Evolutionary conservation across 1,140 invertebrate species (phyloP), one percentile per base, ranked within the genome.

Genomic region (Drosophila leontia): DNA sequence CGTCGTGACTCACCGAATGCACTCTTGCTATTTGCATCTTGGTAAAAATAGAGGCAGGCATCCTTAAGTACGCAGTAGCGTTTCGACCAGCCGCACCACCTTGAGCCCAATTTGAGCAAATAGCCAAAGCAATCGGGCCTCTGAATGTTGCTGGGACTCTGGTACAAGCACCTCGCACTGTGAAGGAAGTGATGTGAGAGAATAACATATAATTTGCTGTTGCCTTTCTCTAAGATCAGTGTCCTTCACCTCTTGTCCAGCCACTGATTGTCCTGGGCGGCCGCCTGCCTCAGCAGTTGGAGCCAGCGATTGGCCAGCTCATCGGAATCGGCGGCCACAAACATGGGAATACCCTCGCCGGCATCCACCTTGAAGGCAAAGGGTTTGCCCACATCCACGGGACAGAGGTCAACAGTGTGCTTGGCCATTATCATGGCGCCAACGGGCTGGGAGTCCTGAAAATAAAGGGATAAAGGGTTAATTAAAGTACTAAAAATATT

Each of bases 51-150:
- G 12, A 99, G 94, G 82, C 97, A 98, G 48, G 98, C 98, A 93
- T 99, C 98, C 93, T 99, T 99, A 7, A 99, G 94, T 23, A 99
- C 96, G 94, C 98, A 99, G 94, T 98, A 99, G 48, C 98, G 95
- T 82, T 96, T 96, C 65, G 96, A 96, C 98, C 98, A 99, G 51
- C 94, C 96, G 93, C 96, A 97, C 95, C 94, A 96, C 92, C 95
- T 96, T 79, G 93, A 96, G 91, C 94, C 95, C 39, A 97, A 94
- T 93, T 98, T 99, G 86, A 95, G 95, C 23, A 99, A 94, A 92
- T 97, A 97, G 15, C 98, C 98, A 84, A 96, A 96, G 93, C 98
- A 99, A 86, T 99, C 98, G 1, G 97, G 96, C 63, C 96, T 94
- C 29, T 95, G 94, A 63, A 99, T 96, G 44, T 95, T 95, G 48